phyloP scores from a whole-genome alignment of 2,113 vertebrate genomes.

The Silurus glanis region DNA sequence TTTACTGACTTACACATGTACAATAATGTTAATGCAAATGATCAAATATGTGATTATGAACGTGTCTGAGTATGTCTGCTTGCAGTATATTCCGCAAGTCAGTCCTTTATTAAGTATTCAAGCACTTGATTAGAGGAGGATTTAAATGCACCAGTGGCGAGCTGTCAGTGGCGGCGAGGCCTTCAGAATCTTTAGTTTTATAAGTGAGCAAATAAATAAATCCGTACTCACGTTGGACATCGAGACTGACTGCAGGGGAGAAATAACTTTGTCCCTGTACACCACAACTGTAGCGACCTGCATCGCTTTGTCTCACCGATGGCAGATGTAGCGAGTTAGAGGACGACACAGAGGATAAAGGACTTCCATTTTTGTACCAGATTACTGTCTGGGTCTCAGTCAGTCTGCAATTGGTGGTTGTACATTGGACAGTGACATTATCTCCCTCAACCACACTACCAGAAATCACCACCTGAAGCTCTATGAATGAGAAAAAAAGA shows the following conservation, averaged over 20 bases:
- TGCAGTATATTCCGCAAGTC: too few relatives aligned
- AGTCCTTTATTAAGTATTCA: too few relatives aligned
- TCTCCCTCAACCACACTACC: slow-evolving; percentile 22
- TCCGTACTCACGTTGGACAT: slow-evolving; percentile 8
- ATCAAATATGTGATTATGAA: too few relatives aligned
- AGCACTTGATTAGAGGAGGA: too few relatives aligned
- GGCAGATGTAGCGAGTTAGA: not conserved
- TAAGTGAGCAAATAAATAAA: not conserved
- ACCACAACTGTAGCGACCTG: slow-evolving; percentile 17
- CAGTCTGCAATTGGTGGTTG: slow-evolving; percentile 21
- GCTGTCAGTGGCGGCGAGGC: too few relatives aligned
- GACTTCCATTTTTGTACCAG: slow-evolving; percentile 17
- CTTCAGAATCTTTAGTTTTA: too few relatives aligned
- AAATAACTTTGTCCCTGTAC: not conserved
- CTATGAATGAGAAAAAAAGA: slow-evolving; percentile 6
- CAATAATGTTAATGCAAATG: too few relatives aligned
- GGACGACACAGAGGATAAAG: not conserved
- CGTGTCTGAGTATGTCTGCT: too few relatives aligned
- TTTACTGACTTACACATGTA: too few relatives aligned
- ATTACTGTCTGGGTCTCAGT: slow-evolving; percentile 14
- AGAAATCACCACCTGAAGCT: slow-evolving; percentile 26
- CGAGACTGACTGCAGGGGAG: slow-evolving; percentile 20
- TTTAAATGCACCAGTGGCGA: too few relatives aligned
- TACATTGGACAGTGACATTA: slow-evolving; percentile 38
- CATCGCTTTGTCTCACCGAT: not conserved